Percentiles rank a stretch among this genome's conserved stretches.
Conservation (phyloP, 1,140 invertebrate genomes). For the Pseudomyrmex cubaensis region DNA sequence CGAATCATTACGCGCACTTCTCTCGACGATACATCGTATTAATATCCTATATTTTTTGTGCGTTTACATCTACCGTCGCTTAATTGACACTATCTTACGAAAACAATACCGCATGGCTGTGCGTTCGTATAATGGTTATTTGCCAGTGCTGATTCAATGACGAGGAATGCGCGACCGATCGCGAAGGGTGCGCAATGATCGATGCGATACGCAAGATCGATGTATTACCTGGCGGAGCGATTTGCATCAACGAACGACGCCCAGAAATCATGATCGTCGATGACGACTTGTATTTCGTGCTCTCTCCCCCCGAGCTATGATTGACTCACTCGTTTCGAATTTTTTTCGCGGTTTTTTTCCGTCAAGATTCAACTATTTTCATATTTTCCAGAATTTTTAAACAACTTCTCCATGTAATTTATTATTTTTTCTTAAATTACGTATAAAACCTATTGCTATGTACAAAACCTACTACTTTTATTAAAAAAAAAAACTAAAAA, state of each 20-base stretch:
- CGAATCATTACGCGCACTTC: conserved; percentile 3
- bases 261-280: conserved; percentile 62
- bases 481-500: too few relatives aligned
- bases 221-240: conserved; percentile 50
- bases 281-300: neutral
- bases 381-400: too few relatives aligned
- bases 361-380: too few relatives aligned
- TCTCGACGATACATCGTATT: neutral
- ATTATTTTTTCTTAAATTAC: too few relatives aligned
- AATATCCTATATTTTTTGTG: conserved; percentile 41
- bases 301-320: neutral
- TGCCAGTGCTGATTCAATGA: conserved; percentile 56
- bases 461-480: too few relatives aligned
- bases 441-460: too few relatives aligned
- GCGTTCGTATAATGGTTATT: conserved; percentile 51
- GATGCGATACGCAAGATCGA: conserved; percentile 52
- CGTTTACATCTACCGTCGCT: conserved; percentile 6
- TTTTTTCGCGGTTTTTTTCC: too few relatives aligned
- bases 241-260: conserved; percentile 61
- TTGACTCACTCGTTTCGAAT: conserved; percentile 7
- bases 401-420: too few relatives aligned
- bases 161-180: conserved; percentile 52
- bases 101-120: conserved; percentile 48
- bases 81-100: conserved; percentile 27
- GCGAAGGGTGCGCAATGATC: conserved; percentile 59